A percentile compares a stretch with the other conserved stretches of the same genome.
Conservation (phyloP, 1,140 invertebrate species). For the Arctopsyche grandis region DNA sequence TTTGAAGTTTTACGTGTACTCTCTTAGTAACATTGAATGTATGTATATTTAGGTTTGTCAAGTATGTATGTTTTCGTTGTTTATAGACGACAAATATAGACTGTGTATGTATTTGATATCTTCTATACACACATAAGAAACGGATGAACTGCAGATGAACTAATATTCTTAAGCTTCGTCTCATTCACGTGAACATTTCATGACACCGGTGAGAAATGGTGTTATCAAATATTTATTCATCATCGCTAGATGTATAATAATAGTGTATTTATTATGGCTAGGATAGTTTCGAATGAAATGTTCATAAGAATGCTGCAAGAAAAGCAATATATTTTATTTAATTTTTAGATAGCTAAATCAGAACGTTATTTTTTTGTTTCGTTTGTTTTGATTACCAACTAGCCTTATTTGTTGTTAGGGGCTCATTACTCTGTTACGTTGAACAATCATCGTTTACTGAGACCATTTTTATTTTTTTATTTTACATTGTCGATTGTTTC, state of each 20-base stretch:
- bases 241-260: slow-evolving; percentile 14
- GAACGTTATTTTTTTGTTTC: slow-evolving; percentile 23
- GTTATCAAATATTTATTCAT: background rate
- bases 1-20: background rate
- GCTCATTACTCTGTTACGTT: too few species aligned
- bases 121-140: background rate
- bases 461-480: too few species aligned
- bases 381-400: slow-evolving; percentile 5
- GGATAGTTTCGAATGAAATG: slow-evolving; percentile 28
- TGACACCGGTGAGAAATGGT: background rate
- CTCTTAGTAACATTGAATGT: background rate
- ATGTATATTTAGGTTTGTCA: background rate
- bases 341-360: slow-evolving; percentile 39
- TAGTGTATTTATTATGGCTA: slow-evolving; percentile 30
- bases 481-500: too few species aligned
- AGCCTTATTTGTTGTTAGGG: background rate
- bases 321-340: slow-evolving; percentile 40
- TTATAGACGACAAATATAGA: background rate
- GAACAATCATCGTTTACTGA: too few species aligned
- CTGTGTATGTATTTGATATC: background rate
- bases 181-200: slow-evolving; percentile 44
- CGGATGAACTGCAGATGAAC: slow-evolving; percentile 35
- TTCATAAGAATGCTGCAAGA: slow-evolving; percentile 33
- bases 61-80: background rate
- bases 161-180: background rate